These are phyloP conservation scores for Salvator merianae DNA, from an alignment of 2,113 vertebrate genomes.

Conservation along the genomic window DNA sequence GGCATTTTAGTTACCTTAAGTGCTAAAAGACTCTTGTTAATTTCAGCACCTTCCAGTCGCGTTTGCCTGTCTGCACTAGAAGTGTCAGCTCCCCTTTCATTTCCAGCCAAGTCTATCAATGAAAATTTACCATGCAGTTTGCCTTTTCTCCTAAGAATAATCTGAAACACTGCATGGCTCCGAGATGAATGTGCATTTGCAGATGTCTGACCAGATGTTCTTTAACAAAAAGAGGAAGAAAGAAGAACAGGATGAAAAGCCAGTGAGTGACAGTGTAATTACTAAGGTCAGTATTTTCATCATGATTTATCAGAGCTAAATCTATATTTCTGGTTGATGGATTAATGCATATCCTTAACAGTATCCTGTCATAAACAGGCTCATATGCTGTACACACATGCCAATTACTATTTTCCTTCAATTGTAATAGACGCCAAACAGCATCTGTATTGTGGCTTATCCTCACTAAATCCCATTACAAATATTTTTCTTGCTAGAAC, in stretches of 20 bases:
- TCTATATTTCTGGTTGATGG: neutral
- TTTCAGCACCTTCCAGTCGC: slow-evolving; percentile 95
- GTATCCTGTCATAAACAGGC: accelerated
- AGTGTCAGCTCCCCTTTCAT: slow-evolving; percentile 96
- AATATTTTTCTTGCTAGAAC: neutral
- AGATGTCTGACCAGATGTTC: slow-evolving; percentile 97
- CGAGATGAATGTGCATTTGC: slow-evolving; percentile 96
- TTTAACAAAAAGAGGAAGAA: slow-evolving; percentile 57
- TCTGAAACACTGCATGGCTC: slow-evolving; percentile 97
- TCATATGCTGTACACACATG: neutral
- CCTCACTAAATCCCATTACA: slow-evolving; percentile 4
- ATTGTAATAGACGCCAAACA: neutral
- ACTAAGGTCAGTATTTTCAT: neutral
- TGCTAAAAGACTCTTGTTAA: slow-evolving; percentile 98
- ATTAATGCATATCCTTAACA: neutral
- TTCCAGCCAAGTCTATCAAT: slow-evolving; percentile 96
- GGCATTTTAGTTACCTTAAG: slow-evolving; percentile 85
- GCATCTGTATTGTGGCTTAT: neutral
- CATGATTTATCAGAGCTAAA: neutral
- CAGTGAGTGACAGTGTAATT: accelerated
- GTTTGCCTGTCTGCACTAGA: slow-evolving; percentile 97
- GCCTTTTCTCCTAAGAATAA: slow-evolving; percentile 91
- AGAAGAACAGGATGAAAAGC: neutral
- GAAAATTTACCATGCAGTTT: slow-evolving; percentile 99
- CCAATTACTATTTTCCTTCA: neutral